These are phyloP conservation scores for Ceratitis capitata DNA, from an alignment of 1,140 invertebrate genomes.

Conservation along the genomic window DNA sequence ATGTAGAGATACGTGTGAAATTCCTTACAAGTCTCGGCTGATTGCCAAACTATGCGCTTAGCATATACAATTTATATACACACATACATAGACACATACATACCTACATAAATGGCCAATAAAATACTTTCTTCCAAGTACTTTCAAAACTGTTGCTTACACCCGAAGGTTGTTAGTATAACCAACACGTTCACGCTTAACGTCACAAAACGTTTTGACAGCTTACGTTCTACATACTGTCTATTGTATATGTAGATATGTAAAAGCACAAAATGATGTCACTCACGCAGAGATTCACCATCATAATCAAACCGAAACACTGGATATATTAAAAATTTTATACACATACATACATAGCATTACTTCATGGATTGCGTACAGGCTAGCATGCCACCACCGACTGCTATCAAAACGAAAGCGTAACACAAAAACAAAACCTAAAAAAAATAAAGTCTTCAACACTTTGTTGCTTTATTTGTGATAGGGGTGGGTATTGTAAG, in stretches of 20 bases:
- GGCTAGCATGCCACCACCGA: too few species aligned
- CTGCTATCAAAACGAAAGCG: not conserved
- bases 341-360: not conserved
- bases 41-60: constrained; percentile 18
- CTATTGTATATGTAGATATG: not conserved
- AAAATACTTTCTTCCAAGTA: not conserved
- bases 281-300: not conserved
- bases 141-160: not conserved
- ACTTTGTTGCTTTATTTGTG: not conserved
- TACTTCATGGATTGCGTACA: too few species aligned
- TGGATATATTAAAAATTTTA: not conserved
- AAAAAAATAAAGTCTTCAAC: constrained; percentile 7
- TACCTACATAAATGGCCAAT: not conserved
- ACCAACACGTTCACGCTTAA: not conserved
- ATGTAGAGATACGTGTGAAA: not conserved
- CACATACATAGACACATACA: too few species aligned
- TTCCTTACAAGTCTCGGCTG: constrained; percentile 11
- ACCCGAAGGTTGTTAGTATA: constrained; percentile 18
- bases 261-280: not conserved
- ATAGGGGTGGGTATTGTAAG: not conserved
- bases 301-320: not conserved
- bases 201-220: not conserved
- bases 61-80: too few species aligned
- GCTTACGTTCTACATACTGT: not conserved
- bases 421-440: not conserved